Conservation (phyloP, 2,113 vertebrate genomes). For the Orthochromis indermauri region DNA sequence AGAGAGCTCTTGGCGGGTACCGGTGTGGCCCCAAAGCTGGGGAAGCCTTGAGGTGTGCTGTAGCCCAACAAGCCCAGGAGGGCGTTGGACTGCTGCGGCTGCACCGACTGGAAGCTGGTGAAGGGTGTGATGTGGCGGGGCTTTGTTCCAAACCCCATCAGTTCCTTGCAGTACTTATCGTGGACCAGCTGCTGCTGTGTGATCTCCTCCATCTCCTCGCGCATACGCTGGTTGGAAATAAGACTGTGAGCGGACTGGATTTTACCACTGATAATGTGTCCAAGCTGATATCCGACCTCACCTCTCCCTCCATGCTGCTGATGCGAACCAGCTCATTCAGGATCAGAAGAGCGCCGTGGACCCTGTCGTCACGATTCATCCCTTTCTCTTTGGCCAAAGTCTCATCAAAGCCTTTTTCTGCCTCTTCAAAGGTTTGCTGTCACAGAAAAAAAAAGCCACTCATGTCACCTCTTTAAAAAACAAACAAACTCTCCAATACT, state of each 20-base stretch:
- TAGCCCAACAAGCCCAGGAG: constrained; percentile 92
- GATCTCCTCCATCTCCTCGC: constrained; percentile 99
- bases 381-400: constrained; percentile 95
- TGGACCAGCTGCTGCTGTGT: constrained; percentile 97
- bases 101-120: constrained; percentile 93
- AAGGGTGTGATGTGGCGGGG: constrained; percentile 96
- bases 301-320: constrained; percentile 99
- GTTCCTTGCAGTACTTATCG: constrained; percentile 95
- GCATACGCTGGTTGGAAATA: constrained; percentile 77
- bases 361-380: constrained; percentile 94
- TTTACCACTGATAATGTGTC: neutral
- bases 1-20: constrained; percentile 82
- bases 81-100: constrained; percentile 92
- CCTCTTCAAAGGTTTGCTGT: constrained; percentile 96
- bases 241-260: neutral
- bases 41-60: constrained; percentile 86
- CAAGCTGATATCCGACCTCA: constrained; percentile 50
- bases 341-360: constrained; percentile 93
- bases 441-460: neutral
- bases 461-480: neutral
- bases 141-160: constrained; percentile 92
- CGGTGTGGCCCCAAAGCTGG: constrained; percentile 84
- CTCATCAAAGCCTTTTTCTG: constrained; percentile 96
- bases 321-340: constrained; percentile 96
- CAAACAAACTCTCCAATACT: neutral